Evolutionary conservation across 35 echinoderm and acorn worm genomes (phyloP), one percentile per base, ranked within the genome.

Genomic region (Lytechinus pictus): DNA sequence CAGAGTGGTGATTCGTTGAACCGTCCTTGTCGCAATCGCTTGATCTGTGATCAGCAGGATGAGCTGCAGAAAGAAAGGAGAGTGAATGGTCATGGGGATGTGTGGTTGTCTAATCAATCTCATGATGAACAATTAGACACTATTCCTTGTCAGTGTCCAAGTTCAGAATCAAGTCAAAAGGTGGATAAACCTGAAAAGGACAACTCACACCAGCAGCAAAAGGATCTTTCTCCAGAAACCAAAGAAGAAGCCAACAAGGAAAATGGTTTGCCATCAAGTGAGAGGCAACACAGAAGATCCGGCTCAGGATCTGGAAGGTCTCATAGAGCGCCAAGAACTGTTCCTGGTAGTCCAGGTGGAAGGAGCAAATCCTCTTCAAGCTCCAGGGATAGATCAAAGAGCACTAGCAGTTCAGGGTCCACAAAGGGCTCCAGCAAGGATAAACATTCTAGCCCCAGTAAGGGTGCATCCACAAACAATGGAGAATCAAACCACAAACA

Each of bases 1-100:
- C 96, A 96, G 55, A 99, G 98, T 54, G 98, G 98, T 1, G 98
- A 99, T 52, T 97, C 98, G 55, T 92, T 99, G 90, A 97, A 96
- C 89, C 87, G 98, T 27, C 96, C 96, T n/a, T 95, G 96, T 89
- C 92, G 96, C 16, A 96, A 96, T 94, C 94, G 96, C 33, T 72
- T 94, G 12, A 92, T 61, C 14, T 86, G 79, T 87, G 93, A 92
- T 72, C 86, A 91, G 55, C 96, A 94, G 54, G 96, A 95, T 52
- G 96, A 61, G 28, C 55, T 89, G n/a, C 53, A 96, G 53, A 93
- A 93, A 24, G 92, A 93, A 57, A 53, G 9, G 92, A 93, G 92
- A 93, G 27, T 93, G 6, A 93, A 57, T 93, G 52, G 53, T 6
- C 28, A 93, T 93, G 92, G 33, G 33, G 33, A 93, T 93, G 92